Base-by-base conservation (phyloP, 2,113 vertebrate species). In the Struthio camelus region DNA sequence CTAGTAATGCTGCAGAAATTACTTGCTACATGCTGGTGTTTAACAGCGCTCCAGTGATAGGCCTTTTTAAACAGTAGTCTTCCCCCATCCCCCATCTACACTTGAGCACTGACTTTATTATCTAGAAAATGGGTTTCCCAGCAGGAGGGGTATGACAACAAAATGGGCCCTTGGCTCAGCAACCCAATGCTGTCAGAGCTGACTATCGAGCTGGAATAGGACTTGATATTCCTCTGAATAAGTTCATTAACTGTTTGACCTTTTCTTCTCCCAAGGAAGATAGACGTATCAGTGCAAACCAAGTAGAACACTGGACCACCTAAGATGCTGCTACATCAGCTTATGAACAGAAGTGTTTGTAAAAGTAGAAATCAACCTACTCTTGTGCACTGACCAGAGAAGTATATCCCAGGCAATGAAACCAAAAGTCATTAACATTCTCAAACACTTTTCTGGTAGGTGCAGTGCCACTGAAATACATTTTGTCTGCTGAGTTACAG, bases 221-320 rank as follows among this genome's bases (percentile, higher is more conserved):
- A 97, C 97, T 98, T 97, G 98, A 97, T 98, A 97, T 94, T 96
- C 97, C 98, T 98, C 97, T 98, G 96, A 97, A 93, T 84, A 96
- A 97, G 95, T 98, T 98, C 98, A 98, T 98, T 98, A 94, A 97
- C 98, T 98, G 98, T 97, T 98, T 98, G 97, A 98, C 95, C 95
- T 96, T 93, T 95, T 69, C 88, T 80, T 89, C 94, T 97, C 94
- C 81, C 93, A 73, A 65, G 78, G 80, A 91, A 96, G 96, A 95
- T 96, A 93, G 97, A 98, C 98, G 94, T 81, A 97, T 66, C 89
- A 75, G 85, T 85, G 96, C 96, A 93, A 96, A 94, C 88, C 94
- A 96, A 97, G 96, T 95, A 27, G 90, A 97, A 97, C 96, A 82
- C 97, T 87, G 93, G 99, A 96, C 98, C 99, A 99, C 98, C 99